Conservation (phyloP, 2,797 vertebrate genomes). For the Mormyrops attenuatus region DNA sequence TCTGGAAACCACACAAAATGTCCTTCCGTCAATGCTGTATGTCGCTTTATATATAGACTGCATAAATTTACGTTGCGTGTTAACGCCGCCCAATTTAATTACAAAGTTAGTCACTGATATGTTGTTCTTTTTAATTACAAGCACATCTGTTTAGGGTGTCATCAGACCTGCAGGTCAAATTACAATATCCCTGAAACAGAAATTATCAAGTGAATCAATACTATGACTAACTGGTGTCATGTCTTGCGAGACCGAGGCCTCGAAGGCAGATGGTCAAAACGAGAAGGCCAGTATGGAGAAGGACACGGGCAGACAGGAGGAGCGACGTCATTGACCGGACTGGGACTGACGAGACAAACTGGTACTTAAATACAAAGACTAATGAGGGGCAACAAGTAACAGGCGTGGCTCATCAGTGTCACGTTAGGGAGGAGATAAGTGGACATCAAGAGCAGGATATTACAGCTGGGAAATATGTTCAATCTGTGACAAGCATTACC, state of each 20-base stretch:
- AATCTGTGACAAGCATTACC: not conserved
- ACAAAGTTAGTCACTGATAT: not conserved
- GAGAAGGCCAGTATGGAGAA: not conserved
- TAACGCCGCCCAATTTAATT: not conserved
- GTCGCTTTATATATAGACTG: not conserved
- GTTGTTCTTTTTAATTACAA: slow-evolving; percentile 3
- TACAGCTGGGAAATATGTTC: not conserved
- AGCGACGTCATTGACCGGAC: not conserved
- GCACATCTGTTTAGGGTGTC: not conserved
- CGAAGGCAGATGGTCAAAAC: not conserved
- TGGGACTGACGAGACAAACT: not conserved
- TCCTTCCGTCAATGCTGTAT: not conserved
- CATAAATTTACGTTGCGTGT: not conserved
- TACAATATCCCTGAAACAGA: not conserved
- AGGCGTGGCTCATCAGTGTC: not conserved
- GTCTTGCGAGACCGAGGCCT: not conserved
- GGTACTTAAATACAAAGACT: not conserved
- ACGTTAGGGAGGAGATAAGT: not conserved
- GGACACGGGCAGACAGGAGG: not conserved
- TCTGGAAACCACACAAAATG: slow-evolving; percentile 9
- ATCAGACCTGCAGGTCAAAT: not conserved
- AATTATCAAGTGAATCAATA: not conserved
- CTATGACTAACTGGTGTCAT: not conserved
- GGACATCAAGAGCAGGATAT: not conserved
- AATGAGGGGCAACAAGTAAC: not conserved